Conservation (phyloP, 2,113 vertebrate genomes). For the Passer domesticus region DNA sequence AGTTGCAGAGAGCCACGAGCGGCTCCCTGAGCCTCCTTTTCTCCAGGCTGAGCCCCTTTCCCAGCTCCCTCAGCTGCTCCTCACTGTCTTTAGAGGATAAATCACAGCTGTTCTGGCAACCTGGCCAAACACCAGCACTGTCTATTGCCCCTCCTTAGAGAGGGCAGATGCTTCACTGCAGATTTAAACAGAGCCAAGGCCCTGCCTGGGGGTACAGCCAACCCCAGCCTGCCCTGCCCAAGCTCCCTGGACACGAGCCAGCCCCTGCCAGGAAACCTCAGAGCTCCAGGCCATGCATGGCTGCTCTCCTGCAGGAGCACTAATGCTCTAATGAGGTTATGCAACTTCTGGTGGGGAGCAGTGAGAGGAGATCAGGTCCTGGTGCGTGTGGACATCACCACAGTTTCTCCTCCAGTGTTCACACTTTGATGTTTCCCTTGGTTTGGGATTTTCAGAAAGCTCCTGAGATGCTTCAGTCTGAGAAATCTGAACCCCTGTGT, state of each 20-base stretch:
- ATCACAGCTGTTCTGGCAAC: background rate
- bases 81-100: background rate
- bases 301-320: background rate
- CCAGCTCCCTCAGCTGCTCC: background rate
- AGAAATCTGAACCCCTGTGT: background rate
- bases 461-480: background rate
- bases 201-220: background rate
- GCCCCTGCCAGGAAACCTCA: background rate
- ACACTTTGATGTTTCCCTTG: background rate
- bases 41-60: background rate
- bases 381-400: background rate
- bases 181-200: background rate
- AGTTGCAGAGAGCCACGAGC: background rate
- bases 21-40: background rate
- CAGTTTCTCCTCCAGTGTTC: background rate
- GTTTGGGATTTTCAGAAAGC: background rate
- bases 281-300: background rate
- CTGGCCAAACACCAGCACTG: background rate
- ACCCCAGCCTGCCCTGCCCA: background rate
- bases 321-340: background rate
- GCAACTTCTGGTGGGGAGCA: background rate
- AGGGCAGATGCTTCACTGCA: background rate
- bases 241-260: background rate
- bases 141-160: background rate
- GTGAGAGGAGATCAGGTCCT: background rate